Base-by-base conservation (phyloP, 2,797 vertebrate species). In the Gouania willdenowi region DNA sequence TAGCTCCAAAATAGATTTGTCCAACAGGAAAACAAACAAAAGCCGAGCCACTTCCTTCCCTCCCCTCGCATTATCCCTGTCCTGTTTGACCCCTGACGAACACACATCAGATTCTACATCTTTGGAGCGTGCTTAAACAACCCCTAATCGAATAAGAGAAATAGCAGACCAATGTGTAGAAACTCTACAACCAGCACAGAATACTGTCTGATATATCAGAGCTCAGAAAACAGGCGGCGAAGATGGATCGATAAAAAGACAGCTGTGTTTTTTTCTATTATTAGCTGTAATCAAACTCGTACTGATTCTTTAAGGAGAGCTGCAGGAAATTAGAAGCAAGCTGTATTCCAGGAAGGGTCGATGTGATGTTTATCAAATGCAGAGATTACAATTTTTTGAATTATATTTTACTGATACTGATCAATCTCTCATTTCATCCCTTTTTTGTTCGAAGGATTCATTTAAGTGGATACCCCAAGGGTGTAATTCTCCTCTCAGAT, bases 1-100 rank as follows among this genome's bases (percentile, higher is more conserved):
- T 26, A 35, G 46, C 60, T 66, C 53, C 62, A 66, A 70, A 83
- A 78, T 45, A 76, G 60, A 77, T 83, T 69, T 74, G 47, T 61
- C 66, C 41, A 7, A 72, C 70, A 82, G 75, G 73, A 81, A 81
- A 78, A 79, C 75, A 79, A 83, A 82, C 81, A 84, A 82, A 83
- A 70, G 55, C 68, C 2, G 23, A 44, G 75, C 75, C 47, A 70
- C 76, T 85, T 87, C 81, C 82, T 85, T 77, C 62, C 65, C 77
- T 72, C 69, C 79, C 66, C 69, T 62, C 57, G 55, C 58, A 63
- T 75, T 75, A 81, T 62, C 50, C 59, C 51, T 36, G 66, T 79
- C 80, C 77, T 75, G 62, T 69, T 63, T 81, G 66, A 85, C 80
- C 74, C 66, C 53, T 17, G 50, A 56, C 17, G 2, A 33, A n/a